Evolutionary conservation across 2,797 vertebrate genomes (phyloP).

Genomic region (Schizothorax lantsangensis): DNA sequence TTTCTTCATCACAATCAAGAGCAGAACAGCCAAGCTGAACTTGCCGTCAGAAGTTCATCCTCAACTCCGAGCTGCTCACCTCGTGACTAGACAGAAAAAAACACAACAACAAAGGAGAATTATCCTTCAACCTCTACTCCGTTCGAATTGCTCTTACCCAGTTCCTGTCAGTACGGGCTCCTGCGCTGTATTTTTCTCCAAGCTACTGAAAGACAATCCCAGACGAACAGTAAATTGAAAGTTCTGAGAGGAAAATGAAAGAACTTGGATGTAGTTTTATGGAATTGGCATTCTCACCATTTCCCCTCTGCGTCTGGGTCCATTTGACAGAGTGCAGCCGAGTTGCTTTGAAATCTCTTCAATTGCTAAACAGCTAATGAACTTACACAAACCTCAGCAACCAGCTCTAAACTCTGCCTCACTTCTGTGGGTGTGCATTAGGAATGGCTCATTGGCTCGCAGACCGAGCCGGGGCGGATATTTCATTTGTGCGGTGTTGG

Average conservation of each 20-base stretch:
- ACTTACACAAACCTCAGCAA: slow-evolving; percentile 51
- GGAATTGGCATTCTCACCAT: slow-evolving; percentile 32
- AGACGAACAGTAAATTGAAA: slow-evolving; percentile 24
- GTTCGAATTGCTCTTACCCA: slow-evolving; percentile 2
- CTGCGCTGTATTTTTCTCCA: neutral
- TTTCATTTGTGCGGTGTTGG: slow-evolving; percentile 59
- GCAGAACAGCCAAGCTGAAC: slow-evolving; percentile 4
- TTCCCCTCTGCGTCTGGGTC: slow-evolving; percentile 8
- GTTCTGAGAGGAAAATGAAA: slow-evolving; percentile 39
- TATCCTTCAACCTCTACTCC: slow-evolving; percentile 1
- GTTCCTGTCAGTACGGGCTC: slow-evolving; percentile 27
- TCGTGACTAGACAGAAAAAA: slow-evolving; percentile 20
- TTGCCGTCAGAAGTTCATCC: slow-evolving; percentile 21
- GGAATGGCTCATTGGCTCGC: slow-evolving; percentile 52
- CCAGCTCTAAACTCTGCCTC: slow-evolving; percentile 19
- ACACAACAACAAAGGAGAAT: slow-evolving; percentile 10
- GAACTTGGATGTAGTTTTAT: slow-evolving; percentile 27
- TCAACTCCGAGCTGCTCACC: neutral
- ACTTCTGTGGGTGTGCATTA: slow-evolving; percentile 51
- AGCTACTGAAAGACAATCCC: slow-evolving; percentile 14
- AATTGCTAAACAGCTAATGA: slow-evolving; percentile 50
- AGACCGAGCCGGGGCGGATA: slow-evolving; percentile 58
- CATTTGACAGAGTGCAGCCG: slow-evolving; percentile 25
- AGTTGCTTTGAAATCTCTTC: slow-evolving; percentile 30
- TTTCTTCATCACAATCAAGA: slow-evolving; percentile 52